phyloP scores from a whole-genome alignment of 30 jellyfish, hydroid and myxozoan species.

The Hydractinia symbiolongicarpus region DNA sequence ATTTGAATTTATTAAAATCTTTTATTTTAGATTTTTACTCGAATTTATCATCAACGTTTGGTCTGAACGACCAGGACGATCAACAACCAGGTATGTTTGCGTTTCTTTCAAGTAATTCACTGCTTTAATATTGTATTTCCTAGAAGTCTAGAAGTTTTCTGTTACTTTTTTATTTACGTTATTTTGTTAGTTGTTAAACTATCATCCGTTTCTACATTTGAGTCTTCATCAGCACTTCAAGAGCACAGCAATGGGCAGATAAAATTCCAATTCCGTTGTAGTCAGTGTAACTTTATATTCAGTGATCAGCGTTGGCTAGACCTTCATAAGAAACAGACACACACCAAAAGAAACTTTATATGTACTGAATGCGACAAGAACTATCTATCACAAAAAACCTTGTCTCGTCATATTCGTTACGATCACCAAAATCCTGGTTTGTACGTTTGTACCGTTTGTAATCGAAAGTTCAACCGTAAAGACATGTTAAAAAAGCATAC shows the following conservation, averaged over 20 bases:
- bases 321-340: constrained; percentile 10
- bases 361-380: not conserved
- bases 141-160: constrained; percentile 4
- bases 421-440: constrained; percentile 17
- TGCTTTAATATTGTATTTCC: not conserved
- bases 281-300: constrained; percentile 4
- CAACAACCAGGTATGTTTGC: constrained; percentile 31
- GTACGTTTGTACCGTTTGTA: constrained; percentile 11
- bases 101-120: not conserved
- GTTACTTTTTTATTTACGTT: not conserved
- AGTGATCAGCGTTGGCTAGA: not conserved
- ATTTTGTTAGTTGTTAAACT: constrained; percentile 11
- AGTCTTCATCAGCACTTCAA: constrained; percentile 42
- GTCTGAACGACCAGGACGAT: constrained; percentile 30
- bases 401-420: not conserved
- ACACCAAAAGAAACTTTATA: not conserved
- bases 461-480: constrained; percentile 10
- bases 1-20: not conserved
- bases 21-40: constrained; percentile 27
- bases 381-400: not conserved
- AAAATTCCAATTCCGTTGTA: constrained; percentile 4
- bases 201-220: not conserved
- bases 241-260: constrained; percentile 31
- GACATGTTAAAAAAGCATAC: constrained; percentile 11
- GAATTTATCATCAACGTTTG: constrained; percentile 35